These are phyloP conservation scores for Ariolimax columbianus DNA, from an alignment of 2,888 invertebrate genomes.

Conservation along the genomic window DNA sequence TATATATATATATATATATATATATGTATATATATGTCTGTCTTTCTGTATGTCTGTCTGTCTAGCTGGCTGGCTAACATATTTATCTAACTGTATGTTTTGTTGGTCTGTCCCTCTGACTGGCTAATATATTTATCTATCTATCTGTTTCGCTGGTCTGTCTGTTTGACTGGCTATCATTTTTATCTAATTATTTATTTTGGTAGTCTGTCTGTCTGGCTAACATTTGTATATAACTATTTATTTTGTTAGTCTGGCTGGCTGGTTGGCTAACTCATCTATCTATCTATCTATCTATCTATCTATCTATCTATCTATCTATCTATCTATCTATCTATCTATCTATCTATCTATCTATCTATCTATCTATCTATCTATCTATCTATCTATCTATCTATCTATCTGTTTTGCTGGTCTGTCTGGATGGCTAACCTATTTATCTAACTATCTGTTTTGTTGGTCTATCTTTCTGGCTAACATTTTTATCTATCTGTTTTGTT, in stretches of 20 bases:
- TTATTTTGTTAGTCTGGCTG: neutral
- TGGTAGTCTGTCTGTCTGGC: no score
- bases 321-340: constrained; percentile 11
- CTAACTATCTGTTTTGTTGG: neutral
- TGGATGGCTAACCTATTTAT: neutral
- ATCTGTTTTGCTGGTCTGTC: neutral
- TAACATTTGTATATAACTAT: neutral
- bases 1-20: constrained; percentile 3
- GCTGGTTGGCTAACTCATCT: neutral
- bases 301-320: constrained; percentile 16
- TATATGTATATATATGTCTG: neutral
- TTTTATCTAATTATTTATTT: no score
- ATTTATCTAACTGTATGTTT: neutral
- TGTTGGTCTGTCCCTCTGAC: neutral
- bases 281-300: constrained; percentile 11
- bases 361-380: constrained; percentile 16
- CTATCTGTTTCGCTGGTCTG: neutral
- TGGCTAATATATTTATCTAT: neutral
- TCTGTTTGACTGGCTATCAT: no score
- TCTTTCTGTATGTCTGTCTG: neutral
- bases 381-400: constrained; percentile 11
- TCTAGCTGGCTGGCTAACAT: neutral
- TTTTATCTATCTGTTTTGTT: neutral
- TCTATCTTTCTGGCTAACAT: neutral
- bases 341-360: constrained; percentile 22